Evolutionary conservation across 2,113 vertebrate species (phyloP).

Genomic region (Rynchops niger): DNA sequence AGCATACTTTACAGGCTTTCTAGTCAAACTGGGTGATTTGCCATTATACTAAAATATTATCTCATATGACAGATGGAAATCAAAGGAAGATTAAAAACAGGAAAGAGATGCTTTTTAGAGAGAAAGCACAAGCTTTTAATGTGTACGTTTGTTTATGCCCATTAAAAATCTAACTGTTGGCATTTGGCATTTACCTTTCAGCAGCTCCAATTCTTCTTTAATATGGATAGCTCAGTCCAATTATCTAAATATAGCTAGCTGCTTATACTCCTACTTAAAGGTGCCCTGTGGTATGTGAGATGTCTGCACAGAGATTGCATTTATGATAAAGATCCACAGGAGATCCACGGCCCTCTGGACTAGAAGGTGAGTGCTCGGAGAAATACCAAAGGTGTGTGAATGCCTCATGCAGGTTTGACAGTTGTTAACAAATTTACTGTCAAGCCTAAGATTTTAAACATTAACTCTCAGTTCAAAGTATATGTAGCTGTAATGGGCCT

Average conservation of each 20-base stretch:
- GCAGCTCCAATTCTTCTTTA: background rate
- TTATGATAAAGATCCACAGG: background rate
- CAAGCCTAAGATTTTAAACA: background rate
- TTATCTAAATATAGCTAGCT: background rate
- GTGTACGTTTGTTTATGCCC: fast-evolving
- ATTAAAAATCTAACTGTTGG: background rate
- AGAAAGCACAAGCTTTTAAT: background rate
- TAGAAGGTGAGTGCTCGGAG: background rate
- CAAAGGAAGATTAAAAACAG: background rate
- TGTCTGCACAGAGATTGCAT: background rate
- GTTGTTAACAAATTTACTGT: background rate
- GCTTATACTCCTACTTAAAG: background rate
- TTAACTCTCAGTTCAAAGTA: background rate
- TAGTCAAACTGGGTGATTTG: background rate
- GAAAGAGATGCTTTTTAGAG: background rate
- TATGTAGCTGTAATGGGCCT: background rate
- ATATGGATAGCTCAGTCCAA: background rate
- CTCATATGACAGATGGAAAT: background rate
- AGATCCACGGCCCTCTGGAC: background rate
- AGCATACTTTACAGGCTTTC: background rate
- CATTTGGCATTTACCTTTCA: background rate
- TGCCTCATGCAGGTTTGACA: background rate
- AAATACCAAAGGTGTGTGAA: fast-evolving
- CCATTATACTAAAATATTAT: background rate
- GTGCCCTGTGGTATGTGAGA: background rate